Percentiles rank a stretch among this genome's conserved stretches.
Evolutionary conservation across 2,113 vertebrate species (phyloP).

Genomic region (Genyomyrus donnyi): DNA sequence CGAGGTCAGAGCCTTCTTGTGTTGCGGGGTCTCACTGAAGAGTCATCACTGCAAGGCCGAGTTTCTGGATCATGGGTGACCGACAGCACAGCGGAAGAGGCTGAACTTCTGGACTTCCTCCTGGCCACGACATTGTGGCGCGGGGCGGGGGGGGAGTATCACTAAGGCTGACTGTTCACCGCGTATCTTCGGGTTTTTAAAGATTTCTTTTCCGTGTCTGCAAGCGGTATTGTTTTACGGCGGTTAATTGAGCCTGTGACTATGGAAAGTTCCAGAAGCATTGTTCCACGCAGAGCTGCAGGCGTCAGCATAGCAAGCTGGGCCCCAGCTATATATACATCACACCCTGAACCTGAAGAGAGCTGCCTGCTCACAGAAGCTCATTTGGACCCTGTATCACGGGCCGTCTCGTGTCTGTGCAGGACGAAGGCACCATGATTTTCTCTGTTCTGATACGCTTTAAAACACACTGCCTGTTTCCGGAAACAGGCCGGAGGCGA

Average conservation of each 20-base stretch:
- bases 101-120: neutral
- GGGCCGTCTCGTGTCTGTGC: neutral
- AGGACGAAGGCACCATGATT: neutral
- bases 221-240: neutral
- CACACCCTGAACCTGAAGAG: neutral
- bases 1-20: neutral
- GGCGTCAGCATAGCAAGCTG: constrained; percentile 36
- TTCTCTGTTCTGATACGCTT: neutral
- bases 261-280: neutral
- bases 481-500: neutral
- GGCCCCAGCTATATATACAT: constrained; percentile 24
- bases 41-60: neutral
- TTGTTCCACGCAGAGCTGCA: constrained; percentile 22
- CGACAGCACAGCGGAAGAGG: neutral
- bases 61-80: neutral
- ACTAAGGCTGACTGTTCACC: neutral
- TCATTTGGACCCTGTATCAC: neutral
- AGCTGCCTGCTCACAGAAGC: neutral
- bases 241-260: neutral
- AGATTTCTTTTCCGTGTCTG: neutral
- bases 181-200: neutral
- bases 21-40: neutral
- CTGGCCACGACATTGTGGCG: neutral
- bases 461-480: neutral
- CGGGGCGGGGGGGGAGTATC: neutral